These are phyloP conservation scores for Hydrotaea cyrtoneurina DNA, from an alignment of 2,888 invertebrate species.

Conservation along the genomic window DNA sequence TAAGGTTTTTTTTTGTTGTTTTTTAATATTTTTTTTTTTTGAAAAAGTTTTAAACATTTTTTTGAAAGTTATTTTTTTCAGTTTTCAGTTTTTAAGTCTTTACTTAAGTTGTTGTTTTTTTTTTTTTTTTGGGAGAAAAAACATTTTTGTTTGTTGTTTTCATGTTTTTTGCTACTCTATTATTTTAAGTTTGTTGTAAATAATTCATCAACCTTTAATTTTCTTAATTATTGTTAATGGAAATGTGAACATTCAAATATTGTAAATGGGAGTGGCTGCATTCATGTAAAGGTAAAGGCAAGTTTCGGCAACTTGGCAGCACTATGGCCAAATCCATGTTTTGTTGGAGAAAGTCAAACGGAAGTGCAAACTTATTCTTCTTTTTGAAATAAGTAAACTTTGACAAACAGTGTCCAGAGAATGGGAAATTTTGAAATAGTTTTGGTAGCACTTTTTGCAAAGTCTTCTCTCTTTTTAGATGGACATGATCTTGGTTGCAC, in stretches of 20 bases:
- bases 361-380: too few species aligned
- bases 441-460: too few species aligned
- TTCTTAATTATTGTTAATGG: constrained; percentile 71
- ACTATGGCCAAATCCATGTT: too few species aligned
- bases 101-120: constrained; percentile 47
- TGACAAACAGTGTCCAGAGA: too few species aligned
- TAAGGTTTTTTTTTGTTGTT: constrained; percentile 36
- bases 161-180: constrained; percentile 62
- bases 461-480: too few species aligned
- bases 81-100: constrained; percentile 40
- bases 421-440: too few species aligned
- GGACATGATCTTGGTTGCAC: too few species aligned
- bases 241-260: constrained; percentile 61
- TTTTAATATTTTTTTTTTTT: constrained; percentile 21
- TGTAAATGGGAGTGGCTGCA: not conserved
- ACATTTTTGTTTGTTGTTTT: constrained; percentile 45
- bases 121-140: constrained; percentile 63
- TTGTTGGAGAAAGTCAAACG: too few species aligned
- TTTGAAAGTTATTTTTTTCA: constrained; percentile 36
- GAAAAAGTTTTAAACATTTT: constrained; percentile 22
- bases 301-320: too few species aligned
- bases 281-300: not conserved
- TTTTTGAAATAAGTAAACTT: too few species aligned
- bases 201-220: constrained; percentile 78
- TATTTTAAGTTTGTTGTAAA: constrained; percentile 73